These are phyloP conservation scores for Rostratula benghalensis DNA, from an alignment of 2,113 vertebrate genomes.

Conservation along the genomic window DNA sequence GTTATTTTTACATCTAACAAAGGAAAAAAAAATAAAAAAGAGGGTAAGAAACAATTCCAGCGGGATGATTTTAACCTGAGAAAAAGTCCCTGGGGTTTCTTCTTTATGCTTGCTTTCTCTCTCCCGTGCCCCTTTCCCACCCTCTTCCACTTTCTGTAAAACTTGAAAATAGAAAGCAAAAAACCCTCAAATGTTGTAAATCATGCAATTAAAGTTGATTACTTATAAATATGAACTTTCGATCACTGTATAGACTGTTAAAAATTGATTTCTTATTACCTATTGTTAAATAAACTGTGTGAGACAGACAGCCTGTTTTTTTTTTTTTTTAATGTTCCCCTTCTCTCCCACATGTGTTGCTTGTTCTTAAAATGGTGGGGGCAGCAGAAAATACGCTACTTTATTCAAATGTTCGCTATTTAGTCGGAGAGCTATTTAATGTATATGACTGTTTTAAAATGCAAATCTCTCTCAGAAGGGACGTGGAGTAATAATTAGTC, in stretches of 20 bases:
- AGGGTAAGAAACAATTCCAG: slow-evolving; percentile 79
- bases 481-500: slow-evolving; percentile 23
- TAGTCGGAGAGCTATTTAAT: slow-evolving; percentile 25
- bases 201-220: slow-evolving; percentile 88
- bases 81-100: slow-evolving; percentile 77
- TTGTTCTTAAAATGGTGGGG: not conserved
- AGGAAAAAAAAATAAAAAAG: slow-evolving; percentile 74
- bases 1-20: slow-evolving; percentile 87
- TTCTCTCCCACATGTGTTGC: slow-evolving; percentile 42
- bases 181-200: slow-evolving; percentile 86
- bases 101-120: slow-evolving; percentile 80
- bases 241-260: slow-evolving; percentile 90
- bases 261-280: slow-evolving; percentile 87
- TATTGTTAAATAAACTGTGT: slow-evolving; percentile 90
- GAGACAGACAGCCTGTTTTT: slow-evolving; percentile 77
- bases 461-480: slow-evolving; percentile 1
- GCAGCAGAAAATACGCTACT: not conserved
- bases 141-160: slow-evolving; percentile 83
- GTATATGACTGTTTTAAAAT: slow-evolving; percentile 46
- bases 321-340: slow-evolving; percentile 70
- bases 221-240: slow-evolving; percentile 88
- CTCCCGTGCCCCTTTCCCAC: not conserved
- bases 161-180: slow-evolving; percentile 86
- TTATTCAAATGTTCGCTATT: not conserved
- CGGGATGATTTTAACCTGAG: slow-evolving; percentile 79